These are phyloP conservation scores for Apodemia mormo DNA, from an alignment of 2,888 invertebrate genomes.

Conservation along the genomic window DNA sequence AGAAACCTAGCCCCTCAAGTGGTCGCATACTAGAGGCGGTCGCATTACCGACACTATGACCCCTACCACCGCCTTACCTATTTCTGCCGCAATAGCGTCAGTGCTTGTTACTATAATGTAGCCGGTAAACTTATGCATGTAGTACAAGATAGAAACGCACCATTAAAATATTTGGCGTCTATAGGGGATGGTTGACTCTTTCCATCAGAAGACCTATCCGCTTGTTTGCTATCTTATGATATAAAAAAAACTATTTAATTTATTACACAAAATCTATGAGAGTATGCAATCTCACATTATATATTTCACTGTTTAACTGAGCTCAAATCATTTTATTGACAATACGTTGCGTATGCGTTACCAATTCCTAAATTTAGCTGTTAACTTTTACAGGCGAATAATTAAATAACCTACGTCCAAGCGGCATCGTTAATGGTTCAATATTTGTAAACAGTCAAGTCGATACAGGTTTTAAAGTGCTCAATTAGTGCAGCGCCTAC, in stretches of 20 bases:
- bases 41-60: too few species aligned
- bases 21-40: too few species aligned
- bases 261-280: not conserved
- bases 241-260: not conserved
- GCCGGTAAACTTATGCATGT: too few species aligned
- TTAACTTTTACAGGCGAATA: conserved; percentile 52
- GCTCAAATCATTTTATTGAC: not conserved
- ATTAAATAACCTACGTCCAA: conserved; percentile 50
- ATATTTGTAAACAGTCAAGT: conserved; percentile 43
- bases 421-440: conserved; percentile 39
- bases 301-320: not conserved
- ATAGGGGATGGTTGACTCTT: too few species aligned
- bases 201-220: too few species aligned
- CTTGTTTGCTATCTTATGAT: too few species aligned
- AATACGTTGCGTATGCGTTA: not conserved
- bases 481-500: not conserved
- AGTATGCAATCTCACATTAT: not conserved
- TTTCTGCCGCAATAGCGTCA: too few species aligned
- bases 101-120: too few species aligned
- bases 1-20: too few species aligned
- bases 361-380: conserved; percentile 26
- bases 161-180: too few species aligned
- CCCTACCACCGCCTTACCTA: too few species aligned
- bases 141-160: too few species aligned
- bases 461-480: conserved; percentile 21